Conservation (phyloP, 2,113 vertebrate genomes). For the Tauraco erythrolophus region DNA sequence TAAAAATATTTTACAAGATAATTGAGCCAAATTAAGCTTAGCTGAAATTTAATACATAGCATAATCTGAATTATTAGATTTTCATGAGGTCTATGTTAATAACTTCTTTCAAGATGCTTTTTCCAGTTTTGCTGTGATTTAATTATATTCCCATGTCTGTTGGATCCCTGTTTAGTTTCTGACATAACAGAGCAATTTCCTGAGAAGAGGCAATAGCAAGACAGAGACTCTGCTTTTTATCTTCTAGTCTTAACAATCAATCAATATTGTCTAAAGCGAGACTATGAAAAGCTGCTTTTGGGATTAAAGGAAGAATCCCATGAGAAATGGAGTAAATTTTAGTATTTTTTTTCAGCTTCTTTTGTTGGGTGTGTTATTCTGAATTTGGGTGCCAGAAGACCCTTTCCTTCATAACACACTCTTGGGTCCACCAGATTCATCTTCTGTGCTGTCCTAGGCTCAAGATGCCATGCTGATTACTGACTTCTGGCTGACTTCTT, state of each 20-base stretch:
- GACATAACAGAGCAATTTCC: neutral
- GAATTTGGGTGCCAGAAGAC: neutral
- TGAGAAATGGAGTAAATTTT: fast-evolving
- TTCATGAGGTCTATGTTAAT: neutral
- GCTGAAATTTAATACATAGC: neutral
- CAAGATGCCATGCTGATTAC: neutral
- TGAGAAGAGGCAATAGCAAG: neutral
- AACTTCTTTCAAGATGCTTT: neutral
- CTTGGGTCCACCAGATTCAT: neutral
- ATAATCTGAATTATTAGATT: neutral
- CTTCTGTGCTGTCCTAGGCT: neutral
- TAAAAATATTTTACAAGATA: neutral
- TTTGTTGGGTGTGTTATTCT: neutral
- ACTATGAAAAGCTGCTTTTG: neutral
- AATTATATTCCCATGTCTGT: neutral
- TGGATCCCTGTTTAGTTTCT: neutral
- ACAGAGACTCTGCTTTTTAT: neutral
- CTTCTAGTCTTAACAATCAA: neutral
- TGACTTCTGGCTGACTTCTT: too few species aligned
- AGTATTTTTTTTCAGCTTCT: fast-evolving
- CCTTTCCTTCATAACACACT: neutral
- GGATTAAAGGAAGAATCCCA: neutral
- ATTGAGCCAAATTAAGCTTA: neutral
- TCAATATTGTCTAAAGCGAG: neutral
- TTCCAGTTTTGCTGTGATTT: neutral